A percentile compares a stretch with the other conserved stretches of the same genome.
Conservation (phyloP, 1,140 invertebrate genomes). For the Luehdorfia chinensis region DNA sequence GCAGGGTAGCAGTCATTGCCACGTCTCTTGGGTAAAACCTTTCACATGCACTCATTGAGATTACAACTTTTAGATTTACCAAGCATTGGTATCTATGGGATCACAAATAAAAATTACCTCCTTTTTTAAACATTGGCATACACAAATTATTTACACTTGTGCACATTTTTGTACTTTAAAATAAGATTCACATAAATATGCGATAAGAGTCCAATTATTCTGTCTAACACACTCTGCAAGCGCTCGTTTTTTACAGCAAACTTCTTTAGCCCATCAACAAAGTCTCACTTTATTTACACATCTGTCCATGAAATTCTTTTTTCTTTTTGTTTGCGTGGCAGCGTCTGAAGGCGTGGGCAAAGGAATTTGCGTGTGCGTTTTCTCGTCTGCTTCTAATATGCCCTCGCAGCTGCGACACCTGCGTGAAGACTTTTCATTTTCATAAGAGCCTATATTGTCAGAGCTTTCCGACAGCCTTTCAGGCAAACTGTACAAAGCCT, state of each 20-base stretch:
- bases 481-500: slow-evolving; percentile 57
- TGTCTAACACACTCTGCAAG: slow-evolving; percentile 65
- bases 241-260: slow-evolving; percentile 33
- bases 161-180: slow-evolving; percentile 71
- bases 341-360: slow-evolving; percentile 61
- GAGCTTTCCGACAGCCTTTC: slow-evolving; percentile 62
- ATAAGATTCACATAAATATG: slow-evolving; percentile 67
- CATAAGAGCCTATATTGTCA: slow-evolving; percentile 48
- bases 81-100: slow-evolving; percentile 44
- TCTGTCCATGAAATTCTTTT: slow-evolving; percentile 87
- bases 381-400: slow-evolving; percentile 60
- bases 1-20: slow-evolving; percentile 48
- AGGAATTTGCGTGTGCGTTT: slow-evolving; percentile 55
- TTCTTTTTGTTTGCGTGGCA: slow-evolving; percentile 77
- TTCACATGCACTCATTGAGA: slow-evolving; percentile 65
- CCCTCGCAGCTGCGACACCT: slow-evolving; percentile 70
- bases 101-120: slow-evolving; percentile 37
- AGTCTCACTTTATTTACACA: slow-evolving; percentile 87
- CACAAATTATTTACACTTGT: slow-evolving; percentile 72
- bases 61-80: slow-evolving; percentile 60
- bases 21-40: slow-evolving; percentile 41
- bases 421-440: slow-evolving; percentile 44
- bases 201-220: slow-evolving; percentile 59
- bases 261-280: slow-evolving; percentile 68
- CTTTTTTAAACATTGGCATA: slow-evolving; percentile 50